phyloP scores from a whole-genome alignment of 2,113 vertebrate species.

The Gopherus evgoodei region DNA sequence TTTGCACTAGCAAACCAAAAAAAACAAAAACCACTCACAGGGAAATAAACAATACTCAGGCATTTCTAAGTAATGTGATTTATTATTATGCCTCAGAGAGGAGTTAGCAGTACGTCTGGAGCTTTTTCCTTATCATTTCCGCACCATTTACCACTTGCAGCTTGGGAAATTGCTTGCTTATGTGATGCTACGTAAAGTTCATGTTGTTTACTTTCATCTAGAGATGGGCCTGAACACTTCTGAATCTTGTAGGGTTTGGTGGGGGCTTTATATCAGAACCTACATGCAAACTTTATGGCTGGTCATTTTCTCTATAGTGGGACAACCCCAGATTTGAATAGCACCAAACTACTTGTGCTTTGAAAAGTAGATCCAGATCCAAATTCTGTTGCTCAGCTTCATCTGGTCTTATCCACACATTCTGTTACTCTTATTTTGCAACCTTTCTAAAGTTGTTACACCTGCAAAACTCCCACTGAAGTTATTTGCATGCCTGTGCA shows the following conservation, averaged over 20 bases:
- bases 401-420: constrained; percentile 22
- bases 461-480: constrained; percentile 9
- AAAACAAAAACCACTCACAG: neutral
- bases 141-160: neutral
- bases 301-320: neutral
- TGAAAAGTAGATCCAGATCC: neutral
- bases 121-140: neutral
- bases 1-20: constrained; percentile 19
- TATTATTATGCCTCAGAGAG: neutral
- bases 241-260: neutral
- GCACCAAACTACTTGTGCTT: neutral
- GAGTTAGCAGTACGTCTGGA: neutral
- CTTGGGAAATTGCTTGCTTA: neutral
- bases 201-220: neutral
- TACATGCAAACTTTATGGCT: neutral
- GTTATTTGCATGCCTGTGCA: constrained; percentile 29
- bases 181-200: neutral
- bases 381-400: neutral
- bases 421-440: constrained; percentile 40
- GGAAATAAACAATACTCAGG: neutral
- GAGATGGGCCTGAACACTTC: neutral
- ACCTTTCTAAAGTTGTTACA: constrained; percentile 50
- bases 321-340: neutral
- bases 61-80: constrained; percentile 13
- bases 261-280: neutral